A percentile compares a stretch with the other conserved stretches of the same genome.
phyloP scores from a whole-genome alignment of 2,797 vertebrate species.

The Sebastes itinus region DNA sequence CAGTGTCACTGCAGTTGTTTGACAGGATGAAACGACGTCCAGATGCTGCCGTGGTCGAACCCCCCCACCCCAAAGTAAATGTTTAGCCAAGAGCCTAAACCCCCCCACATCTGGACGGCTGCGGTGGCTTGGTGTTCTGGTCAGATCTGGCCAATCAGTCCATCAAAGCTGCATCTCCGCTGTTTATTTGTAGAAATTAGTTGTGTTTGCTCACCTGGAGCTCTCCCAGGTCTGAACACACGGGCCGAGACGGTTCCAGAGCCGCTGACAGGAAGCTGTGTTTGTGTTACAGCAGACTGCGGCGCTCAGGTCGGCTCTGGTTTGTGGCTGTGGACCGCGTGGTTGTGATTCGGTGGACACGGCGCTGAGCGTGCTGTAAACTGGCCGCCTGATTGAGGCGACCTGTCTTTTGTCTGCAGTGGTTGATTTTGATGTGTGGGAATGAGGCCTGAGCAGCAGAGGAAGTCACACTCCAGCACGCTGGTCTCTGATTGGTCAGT shows the following conservation, averaged over 20 bases:
- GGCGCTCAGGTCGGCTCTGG: not conserved
- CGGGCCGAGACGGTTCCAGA: not conserved
- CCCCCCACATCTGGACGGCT: slow-evolving; percentile 50
- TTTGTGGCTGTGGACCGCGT: not conserved
- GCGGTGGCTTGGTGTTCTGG: slow-evolving; percentile 31
- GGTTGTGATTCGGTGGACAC: slow-evolving; percentile 29
- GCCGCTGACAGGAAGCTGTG: not conserved
- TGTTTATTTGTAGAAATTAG: slow-evolving; percentile 83
- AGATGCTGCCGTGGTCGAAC: slow-evolving; percentile 38
- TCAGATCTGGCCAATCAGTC: slow-evolving; percentile 65
- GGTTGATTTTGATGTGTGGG: slow-evolving; percentile 35
- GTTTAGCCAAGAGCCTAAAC: slow-evolving; percentile 68
- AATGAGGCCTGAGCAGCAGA: not conserved
- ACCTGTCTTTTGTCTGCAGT: slow-evolving; percentile 30
- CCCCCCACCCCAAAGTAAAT: slow-evolving; percentile 60
- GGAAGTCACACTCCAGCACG: not conserved
- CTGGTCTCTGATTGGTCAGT: slow-evolving; percentile 15
- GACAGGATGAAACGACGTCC: slow-evolving; percentile 54
- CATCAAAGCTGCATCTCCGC: slow-evolving; percentile 36
- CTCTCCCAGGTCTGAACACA: not conserved
- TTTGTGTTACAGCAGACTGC: not conserved
- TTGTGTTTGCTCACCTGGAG: slow-evolving; percentile 80
- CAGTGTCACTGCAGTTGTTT: slow-evolving; percentile 38
- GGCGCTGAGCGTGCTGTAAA: slow-evolving; percentile 51
- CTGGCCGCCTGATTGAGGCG: slow-evolving; percentile 52